Conservation (phyloP, 2,113 vertebrate species). For the Nesogale talazaci region DNA sequence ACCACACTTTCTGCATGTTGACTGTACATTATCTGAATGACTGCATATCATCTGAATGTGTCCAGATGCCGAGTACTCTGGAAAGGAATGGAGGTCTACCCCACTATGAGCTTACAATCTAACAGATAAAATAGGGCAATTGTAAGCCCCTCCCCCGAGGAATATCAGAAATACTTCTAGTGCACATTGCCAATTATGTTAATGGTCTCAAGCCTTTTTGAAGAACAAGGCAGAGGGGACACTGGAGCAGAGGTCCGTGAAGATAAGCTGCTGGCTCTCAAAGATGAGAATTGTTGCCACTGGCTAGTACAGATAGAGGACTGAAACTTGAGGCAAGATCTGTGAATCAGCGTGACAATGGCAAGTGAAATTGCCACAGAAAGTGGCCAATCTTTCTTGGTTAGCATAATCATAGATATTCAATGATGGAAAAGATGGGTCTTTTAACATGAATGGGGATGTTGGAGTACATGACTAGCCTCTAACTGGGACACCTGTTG, state of each 20-base stretch:
- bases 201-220: not conserved
- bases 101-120: not conserved
- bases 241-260: not conserved
- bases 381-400: slow-evolving; percentile 15
- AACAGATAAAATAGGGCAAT: not conserved
- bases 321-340: not conserved
- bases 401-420: slow-evolving; percentile 4
- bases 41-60: not conserved
- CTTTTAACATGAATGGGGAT: slow-evolving; percentile 1
- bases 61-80: not conserved
- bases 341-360: not conserved
- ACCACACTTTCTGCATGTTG: fast-evolving
- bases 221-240: not conserved
- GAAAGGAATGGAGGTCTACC: not conserved
- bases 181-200: not conserved
- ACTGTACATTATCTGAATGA: too few relatives aligned
- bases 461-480: not conserved
- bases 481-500: slow-evolving; percentile 21
- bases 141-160: not conserved
- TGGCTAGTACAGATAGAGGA: not conserved
- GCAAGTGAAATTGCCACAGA: not conserved
- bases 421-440: slow-evolving; percentile 3
- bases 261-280: not conserved
- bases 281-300: not conserved
- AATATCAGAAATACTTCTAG: not conserved